Evolutionary conservation across 2,113 vertebrate species (phyloP), one percentile per base, ranked within the genome.

Genomic region (Piprites chloris): DNA sequence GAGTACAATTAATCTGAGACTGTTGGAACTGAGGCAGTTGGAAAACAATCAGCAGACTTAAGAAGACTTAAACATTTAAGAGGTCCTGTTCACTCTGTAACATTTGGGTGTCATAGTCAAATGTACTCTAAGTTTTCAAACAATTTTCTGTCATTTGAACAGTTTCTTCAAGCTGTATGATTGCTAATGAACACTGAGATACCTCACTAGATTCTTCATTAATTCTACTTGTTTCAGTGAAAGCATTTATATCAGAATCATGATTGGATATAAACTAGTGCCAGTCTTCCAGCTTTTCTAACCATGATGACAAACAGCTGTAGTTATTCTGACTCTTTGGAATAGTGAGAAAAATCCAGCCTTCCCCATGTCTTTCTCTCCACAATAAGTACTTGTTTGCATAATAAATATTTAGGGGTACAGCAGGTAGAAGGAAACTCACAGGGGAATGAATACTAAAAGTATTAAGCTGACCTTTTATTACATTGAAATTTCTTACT

Each of bases 381-480:
- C 30, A 58, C 47, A 85, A 46, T 21, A 72, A 56, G 27, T 55
- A 47, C 41, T 71, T 50, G 17, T 41, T 91, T 85, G 33, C 71
- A 73, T 73, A 78, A 32, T 23, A 62, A 61, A 9, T 78, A 71
- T 42, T 82, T 66, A 67, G 10, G 67, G 59, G 59, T 56, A 78
- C 20, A 92, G 14, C 28, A 87, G 56, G 46, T 39, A 68, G 56
- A 93, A 67, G n/a, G 52, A 94, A 94, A 92, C 42, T 78, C 33
- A 1, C 16, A 81, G 47, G 35, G 35, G 77, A 85, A 35, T 42
- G 33, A 74, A 53, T 65, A 47, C 59, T 68, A 88, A 42, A 79
- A 77, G 44, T 56, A 66, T 74, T 35, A 90, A 83, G 47, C 21
- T 46, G n/a, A 32, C 32, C 81, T 93, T 96, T 93, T 95, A 91